Evolutionary conservation across 2,113 vertebrate species (phyloP).

Genomic region (Hoplias malabaricus): DNA sequence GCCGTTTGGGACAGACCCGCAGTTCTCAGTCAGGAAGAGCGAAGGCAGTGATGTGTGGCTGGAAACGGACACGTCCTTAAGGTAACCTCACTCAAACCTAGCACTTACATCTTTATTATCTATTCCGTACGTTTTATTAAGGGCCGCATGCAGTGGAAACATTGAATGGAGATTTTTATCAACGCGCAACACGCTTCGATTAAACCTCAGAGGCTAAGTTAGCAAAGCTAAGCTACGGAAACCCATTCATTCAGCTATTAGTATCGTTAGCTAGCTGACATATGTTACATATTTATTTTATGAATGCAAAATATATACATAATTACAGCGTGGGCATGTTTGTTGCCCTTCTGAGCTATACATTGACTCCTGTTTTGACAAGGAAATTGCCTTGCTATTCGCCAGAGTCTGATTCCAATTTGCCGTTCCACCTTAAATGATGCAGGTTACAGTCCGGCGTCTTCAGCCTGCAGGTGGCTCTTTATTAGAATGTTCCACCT

Average conservation of each 20-base stretch:
- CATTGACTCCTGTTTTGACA: no score
- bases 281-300: background rate
- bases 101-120: background rate
- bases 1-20: background rate
- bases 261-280: background rate
- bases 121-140: background rate
- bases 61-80: constrained; percentile 50
- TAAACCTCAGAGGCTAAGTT: background rate
- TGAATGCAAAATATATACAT: no score
- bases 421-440: no score
- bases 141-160: no score
- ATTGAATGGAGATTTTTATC: background rate
- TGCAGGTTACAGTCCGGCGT: no score
- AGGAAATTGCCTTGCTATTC: no score
- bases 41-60: constrained; percentile 58
- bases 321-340: no score
- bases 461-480: no score
- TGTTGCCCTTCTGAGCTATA: no score
- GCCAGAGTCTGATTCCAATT: no score
- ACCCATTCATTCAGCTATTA: background rate
- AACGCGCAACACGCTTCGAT: background rate
- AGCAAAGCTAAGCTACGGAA: background rate
- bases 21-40: constrained; percentile 19
- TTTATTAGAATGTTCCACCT: no score
- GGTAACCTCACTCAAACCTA: constrained; percentile 8